Percentiles rank a stretch among this genome's conserved stretches.
Conservation (phyloP, 2,888 invertebrate species). For the Papilio elwesi region DNA sequence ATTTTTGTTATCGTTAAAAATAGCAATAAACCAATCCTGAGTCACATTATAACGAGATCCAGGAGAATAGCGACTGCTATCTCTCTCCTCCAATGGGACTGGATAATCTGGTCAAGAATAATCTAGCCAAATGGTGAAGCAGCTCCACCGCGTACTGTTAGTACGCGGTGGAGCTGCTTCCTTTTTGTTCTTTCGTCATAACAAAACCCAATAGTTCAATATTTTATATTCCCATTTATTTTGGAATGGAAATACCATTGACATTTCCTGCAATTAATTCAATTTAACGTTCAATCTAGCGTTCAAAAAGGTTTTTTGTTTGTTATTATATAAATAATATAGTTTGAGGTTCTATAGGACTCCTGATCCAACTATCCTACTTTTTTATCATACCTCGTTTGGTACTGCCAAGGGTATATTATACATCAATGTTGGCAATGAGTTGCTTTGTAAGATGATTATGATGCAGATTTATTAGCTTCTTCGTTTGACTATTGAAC, state of each 20-base stretch:
- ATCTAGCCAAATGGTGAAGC: background rate
- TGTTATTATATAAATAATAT: no score
- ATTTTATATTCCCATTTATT: background rate
- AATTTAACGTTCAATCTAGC: no score
- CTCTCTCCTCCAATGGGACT: background rate
- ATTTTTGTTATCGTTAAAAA: slow-evolving; percentile 19
- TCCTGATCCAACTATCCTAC: no score
- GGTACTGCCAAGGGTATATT: no score
- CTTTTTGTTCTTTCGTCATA: background rate
- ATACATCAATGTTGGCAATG: no score
- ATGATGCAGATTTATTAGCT: slow-evolving; percentile 42
- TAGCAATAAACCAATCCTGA: no score
- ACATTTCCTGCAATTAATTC: background rate
- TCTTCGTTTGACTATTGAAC: slow-evolving; percentile 26
- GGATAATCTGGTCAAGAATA: background rate
- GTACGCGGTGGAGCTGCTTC: no score
- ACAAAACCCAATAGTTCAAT: background rate
- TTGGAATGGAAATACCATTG: background rate
- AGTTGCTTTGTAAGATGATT: background rate
- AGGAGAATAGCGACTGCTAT: background rate
- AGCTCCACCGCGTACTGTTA: background rate
- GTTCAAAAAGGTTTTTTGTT: no score
- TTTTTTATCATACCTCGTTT: no score
- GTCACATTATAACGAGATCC: no score
- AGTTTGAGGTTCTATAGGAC: no score